These are phyloP conservation scores for Pectinophora gossypiella DNA, from an alignment of 1,140 invertebrate species.

Conservation along the genomic window DNA sequence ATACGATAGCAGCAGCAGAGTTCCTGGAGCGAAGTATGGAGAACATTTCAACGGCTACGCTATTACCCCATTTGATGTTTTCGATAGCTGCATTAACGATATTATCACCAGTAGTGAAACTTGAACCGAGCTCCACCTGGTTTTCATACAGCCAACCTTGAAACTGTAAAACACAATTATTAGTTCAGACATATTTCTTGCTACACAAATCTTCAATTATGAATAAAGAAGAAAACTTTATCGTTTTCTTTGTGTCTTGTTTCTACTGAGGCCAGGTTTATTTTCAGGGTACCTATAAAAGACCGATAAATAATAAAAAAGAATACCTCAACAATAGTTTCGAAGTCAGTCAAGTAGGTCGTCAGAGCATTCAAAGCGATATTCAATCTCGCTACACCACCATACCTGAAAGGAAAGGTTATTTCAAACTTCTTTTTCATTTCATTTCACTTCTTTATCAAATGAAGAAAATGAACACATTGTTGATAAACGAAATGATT, in stretches of 20 bases:
- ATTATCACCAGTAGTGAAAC: slow-evolving; percentile 27
- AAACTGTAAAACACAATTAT: slow-evolving; percentile 39
- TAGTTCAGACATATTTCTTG: too few species aligned
- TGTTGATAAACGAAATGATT: too few species aligned
- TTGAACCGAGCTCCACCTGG: slow-evolving; percentile 30
- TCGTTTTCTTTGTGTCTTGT: too few species aligned
- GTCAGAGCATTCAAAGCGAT: slow-evolving; percentile 31
- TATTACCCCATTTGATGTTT: slow-evolving; percentile 53
- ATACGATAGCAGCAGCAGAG: slow-evolving; percentile 28
- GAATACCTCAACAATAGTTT: slow-evolving; percentile 37
- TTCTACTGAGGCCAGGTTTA: too few species aligned
- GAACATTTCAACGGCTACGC: slow-evolving; percentile 30
- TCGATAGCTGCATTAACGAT: slow-evolving; percentile 33
- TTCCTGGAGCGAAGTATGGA: slow-evolving; percentile 21
- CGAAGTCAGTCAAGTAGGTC: slow-evolving; percentile 43
- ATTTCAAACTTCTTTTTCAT: background rate
- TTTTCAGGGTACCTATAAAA: too few species aligned
- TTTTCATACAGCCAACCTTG: slow-evolving; percentile 49
- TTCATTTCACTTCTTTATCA: too few species aligned
- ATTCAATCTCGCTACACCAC: slow-evolving; percentile 36
- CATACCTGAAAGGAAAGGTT: slow-evolving; percentile 40
- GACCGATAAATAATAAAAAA: background rate
- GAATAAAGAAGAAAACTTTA: too few species aligned
- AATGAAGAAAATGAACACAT: too few species aligned
- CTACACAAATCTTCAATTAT: too few species aligned